Evolutionary conservation across 1,140 invertebrate genomes (phyloP).

Genomic region (Drosophila tsacasi): DNA sequence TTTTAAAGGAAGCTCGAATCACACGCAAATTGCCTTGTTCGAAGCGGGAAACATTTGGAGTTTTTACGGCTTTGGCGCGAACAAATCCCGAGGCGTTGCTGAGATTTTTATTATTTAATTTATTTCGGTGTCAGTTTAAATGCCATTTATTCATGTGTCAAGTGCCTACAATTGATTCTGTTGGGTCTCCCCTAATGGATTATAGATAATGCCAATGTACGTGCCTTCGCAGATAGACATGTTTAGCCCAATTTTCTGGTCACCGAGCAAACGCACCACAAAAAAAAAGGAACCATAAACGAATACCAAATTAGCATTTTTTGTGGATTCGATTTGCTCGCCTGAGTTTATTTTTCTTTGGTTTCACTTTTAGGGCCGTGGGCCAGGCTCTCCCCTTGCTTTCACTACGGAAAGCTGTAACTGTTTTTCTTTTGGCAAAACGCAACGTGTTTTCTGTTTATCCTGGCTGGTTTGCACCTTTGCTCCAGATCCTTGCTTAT

Average conservation of each 20-base stretch:
- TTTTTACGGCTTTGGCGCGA: conserved; percentile 22
- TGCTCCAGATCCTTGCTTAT: conserved; percentile 34
- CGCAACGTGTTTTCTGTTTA: conserved; percentile 66
- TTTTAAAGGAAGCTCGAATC: conserved; percentile 8
- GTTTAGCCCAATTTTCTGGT: conserved; percentile 49
- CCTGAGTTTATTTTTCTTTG: conserved; percentile 21
- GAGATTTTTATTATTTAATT: conserved; percentile 63
- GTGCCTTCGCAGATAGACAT: conserved; percentile 45
- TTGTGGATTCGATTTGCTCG: conserved; percentile 33
- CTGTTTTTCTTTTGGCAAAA: conserved; percentile 47
- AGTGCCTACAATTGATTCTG: conserved; percentile 67
- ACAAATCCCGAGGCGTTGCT: conserved; percentile 42
- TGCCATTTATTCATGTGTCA: conserved; percentile 63
- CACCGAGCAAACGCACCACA: conserved; percentile 23
- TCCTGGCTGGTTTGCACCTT: conserved; percentile 68
- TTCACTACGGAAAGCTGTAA: conserved; percentile 13
- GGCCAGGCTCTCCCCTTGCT: conserved; percentile 16
- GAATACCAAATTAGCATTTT: conserved; percentile 46
- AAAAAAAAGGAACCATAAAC: conserved; percentile 8
- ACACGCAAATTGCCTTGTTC: conserved; percentile 33
- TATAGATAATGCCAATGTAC: conserved; percentile 46
- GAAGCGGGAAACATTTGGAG: conserved; percentile 24
- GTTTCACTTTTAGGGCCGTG: conserved; percentile 15
- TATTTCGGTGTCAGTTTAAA: conserved; percentile 50
- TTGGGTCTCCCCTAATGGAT: conserved; percentile 37